phyloP scores from a whole-genome alignment of 2,888 invertebrate genomes.

The Drosophila neonasuta region DNA sequence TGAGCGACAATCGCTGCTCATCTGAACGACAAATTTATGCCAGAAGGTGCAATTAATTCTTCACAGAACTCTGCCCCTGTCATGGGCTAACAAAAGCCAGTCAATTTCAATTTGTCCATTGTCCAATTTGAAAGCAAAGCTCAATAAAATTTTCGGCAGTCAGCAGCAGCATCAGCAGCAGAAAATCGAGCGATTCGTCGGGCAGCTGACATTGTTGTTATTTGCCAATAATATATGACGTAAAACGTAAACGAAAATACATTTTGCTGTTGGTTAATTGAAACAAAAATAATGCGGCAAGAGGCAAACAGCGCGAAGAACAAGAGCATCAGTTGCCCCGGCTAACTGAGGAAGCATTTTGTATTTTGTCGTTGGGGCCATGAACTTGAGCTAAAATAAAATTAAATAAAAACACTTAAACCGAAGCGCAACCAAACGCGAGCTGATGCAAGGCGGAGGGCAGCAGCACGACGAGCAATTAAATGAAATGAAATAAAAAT shows the following conservation, averaged over 20 bases:
- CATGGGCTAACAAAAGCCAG: slow-evolving; percentile 22
- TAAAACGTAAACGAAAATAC: slow-evolving; percentile 45
- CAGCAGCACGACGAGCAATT: slow-evolving; percentile 55
- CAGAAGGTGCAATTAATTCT: slow-evolving; percentile 43
- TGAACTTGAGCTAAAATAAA: slow-evolving; percentile 69
- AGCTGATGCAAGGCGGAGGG: neutral
- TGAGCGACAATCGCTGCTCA: slow-evolving; percentile 26
- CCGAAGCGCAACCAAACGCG: slow-evolving; percentile 50
- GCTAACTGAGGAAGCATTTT: slow-evolving; percentile 52
- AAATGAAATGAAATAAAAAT: slow-evolving; percentile 56
- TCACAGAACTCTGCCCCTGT: slow-evolving; percentile 14
- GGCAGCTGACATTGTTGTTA: slow-evolving; percentile 19
- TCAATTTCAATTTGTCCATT: slow-evolving; percentile 37
- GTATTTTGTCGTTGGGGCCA: slow-evolving; percentile 52
- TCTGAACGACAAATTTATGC: slow-evolving; percentile 28
- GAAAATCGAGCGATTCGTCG: neutral
- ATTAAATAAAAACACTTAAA: slow-evolving; percentile 66
- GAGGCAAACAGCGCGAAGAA: slow-evolving; percentile 11
- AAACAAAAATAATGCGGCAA: slow-evolving; percentile 45
- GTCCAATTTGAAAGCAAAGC: slow-evolving; percentile 22
- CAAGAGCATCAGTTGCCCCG: slow-evolving; percentile 33
- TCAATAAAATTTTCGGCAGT: slow-evolving; percentile 21
- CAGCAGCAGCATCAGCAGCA: slow-evolving; percentile 18
- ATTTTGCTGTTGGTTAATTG: slow-evolving; percentile 57
- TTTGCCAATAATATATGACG: slow-evolving; percentile 38